Percentiles rank a stretch among this genome's conserved stretches.
phyloP scores from a whole-genome alignment of 2,888 invertebrate species.

The Cerastis leucographa region DNA sequence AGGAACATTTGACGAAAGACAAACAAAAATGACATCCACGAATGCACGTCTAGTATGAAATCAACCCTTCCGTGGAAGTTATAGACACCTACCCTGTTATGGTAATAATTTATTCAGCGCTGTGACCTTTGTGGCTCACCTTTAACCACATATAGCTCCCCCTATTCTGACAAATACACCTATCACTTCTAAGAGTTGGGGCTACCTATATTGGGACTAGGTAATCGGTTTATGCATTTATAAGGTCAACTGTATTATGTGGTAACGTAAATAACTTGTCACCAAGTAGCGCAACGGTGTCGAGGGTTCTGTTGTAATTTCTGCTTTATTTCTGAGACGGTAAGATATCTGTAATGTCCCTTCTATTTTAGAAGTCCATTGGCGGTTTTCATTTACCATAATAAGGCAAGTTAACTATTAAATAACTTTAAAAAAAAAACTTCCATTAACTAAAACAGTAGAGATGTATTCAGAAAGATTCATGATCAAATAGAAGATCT shows the following conservation, averaged over 20 bases:
- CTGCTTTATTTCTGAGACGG: not conserved
- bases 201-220: not conserved
- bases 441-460: not conserved
- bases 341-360: not conserved
- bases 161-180: conserved; percentile 34
- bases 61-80: conserved; percentile 7
- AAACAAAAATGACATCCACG: not conserved
- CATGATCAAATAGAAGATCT: not conserved
- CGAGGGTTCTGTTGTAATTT: not conserved
- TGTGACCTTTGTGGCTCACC: conserved; percentile 53
- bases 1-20: not conserved
- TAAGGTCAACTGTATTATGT: conserved; percentile 16
- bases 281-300: not conserved
- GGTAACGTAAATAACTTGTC: conserved; percentile 14
- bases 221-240: conserved; percentile 22
- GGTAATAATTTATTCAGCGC: conserved; percentile 50
- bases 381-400: not conserved
- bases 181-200: conserved; percentile 5
- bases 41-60: not conserved
- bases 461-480: not conserved
- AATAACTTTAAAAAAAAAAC: not conserved
- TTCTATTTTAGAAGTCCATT: not conserved
- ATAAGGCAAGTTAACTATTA: not conserved
- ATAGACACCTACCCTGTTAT: conserved; percentile 25
- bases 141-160: conserved; percentile 28